Conservation (phyloP, 2,888 invertebrate genomes). For the Achlya flavicornis region DNA sequence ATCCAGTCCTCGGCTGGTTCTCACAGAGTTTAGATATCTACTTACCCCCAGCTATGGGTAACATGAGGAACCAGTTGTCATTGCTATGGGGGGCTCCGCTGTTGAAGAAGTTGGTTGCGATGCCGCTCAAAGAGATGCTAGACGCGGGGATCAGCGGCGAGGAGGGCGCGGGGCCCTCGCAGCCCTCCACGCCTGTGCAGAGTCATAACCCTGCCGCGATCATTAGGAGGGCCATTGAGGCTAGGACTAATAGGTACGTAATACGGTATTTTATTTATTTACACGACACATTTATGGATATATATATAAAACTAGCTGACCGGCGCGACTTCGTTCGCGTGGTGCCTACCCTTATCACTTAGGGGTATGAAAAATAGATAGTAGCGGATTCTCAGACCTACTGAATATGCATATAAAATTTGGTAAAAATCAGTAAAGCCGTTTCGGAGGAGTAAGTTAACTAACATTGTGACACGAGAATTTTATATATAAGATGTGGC, state of each 20-base stretch:
- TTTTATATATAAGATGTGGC: too few relatives aligned
- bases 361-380: too few relatives aligned
- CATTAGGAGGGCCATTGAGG: conserved; percentile 77
- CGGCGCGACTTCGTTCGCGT: too few relatives aligned
- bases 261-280: background rate
- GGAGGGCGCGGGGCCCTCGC: conserved; percentile 82
- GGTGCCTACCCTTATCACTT: too few relatives aligned
- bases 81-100: conserved; percentile 86
- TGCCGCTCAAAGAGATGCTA: conserved; percentile 80
- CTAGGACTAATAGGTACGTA: conserved; percentile 81
- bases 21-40: conserved; percentile 88
- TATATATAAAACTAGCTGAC: too few relatives aligned
- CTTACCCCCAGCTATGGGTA: conserved; percentile 88
- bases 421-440: too few relatives aligned
- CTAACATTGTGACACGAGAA: too few relatives aligned
- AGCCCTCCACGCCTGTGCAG: conserved; percentile 75
- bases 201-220: conserved; percentile 74
- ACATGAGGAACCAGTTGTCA: conserved; percentile 87
- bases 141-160: conserved; percentile 72
- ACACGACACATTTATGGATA: background rate
- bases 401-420: too few relatives aligned
- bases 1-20: conserved; percentile 98
- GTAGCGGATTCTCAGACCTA: too few relatives aligned
- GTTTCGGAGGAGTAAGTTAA: too few relatives aligned
- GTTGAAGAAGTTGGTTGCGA: conserved; percentile 68